Conservation (phyloP, 2,888 invertebrate species). For the Pristionchus maxplancki region DNA sequence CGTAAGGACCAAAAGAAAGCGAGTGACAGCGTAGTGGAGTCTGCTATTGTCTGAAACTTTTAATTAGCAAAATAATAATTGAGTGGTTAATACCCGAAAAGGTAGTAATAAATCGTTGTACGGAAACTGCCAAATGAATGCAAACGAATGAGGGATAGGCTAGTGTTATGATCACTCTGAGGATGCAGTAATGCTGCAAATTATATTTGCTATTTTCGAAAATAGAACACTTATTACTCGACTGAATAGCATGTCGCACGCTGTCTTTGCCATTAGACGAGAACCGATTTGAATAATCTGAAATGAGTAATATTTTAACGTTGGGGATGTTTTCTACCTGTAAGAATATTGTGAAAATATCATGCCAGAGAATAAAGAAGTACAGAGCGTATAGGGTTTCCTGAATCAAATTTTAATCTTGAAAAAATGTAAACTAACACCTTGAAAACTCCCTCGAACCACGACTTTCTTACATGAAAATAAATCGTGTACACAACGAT, state of each 20-base stretch:
- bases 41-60: not conserved
- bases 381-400: conserved; percentile 18
- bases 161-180: not conserved
- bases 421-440: not conserved
- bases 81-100: conserved; percentile 12
- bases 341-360: not conserved
- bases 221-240: not conserved
- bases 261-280: not conserved
- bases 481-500: not conserved
- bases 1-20: not conserved
- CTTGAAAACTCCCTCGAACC: conserved; percentile 41
- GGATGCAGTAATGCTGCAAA: not conserved
- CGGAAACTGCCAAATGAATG: not conserved
- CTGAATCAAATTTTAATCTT: not conserved
- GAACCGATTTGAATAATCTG: not conserved
- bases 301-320: not conserved
- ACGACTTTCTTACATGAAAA: not conserved
- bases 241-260: not conserved
- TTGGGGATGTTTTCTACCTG: not conserved
- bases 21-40: not conserved
- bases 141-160: not conserved
- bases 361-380: not conserved
- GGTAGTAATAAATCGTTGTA: not conserved
- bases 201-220: too few species aligned
- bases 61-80: too few species aligned